phyloP scores from a whole-genome alignment of 2,888 invertebrate species.

The Caenorhabditis doughertyi region DNA sequence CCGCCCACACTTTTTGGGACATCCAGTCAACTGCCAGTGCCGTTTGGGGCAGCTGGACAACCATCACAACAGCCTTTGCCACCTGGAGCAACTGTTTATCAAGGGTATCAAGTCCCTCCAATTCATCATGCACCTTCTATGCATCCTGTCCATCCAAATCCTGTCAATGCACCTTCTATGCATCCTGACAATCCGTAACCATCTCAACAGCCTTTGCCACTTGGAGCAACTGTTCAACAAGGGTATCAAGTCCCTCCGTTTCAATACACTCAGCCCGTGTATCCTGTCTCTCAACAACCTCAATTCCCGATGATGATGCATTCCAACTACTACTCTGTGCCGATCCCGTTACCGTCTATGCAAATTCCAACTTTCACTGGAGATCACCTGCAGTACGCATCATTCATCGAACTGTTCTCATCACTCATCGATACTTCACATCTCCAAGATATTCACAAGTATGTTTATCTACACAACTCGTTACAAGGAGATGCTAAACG shows the following conservation, averaged over 20 bases:
- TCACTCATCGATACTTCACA: slow-evolving; percentile 1
- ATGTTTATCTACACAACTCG: background rate
- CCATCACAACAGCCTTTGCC: background rate
- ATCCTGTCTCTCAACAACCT: background rate
- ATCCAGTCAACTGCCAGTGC: background rate
- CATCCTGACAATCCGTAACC: too few species aligned
- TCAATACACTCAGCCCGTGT: too few species aligned
- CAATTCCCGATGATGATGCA: too few species aligned
- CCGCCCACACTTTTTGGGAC: too few species aligned
- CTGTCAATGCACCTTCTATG: too few species aligned
- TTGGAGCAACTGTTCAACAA: too few species aligned
- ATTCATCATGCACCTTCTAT: too few species aligned
- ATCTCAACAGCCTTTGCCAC: too few species aligned
- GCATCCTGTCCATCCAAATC: too few species aligned
- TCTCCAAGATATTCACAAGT: background rate
- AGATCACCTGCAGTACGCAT: background rate
- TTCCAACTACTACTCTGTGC: background rate
- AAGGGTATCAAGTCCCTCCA: too few species aligned
- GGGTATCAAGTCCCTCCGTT: too few species aligned
- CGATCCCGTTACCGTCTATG: background rate
- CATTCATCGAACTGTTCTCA: slow-evolving; percentile 14
- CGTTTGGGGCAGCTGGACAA: background rate
- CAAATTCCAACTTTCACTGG: background rate
- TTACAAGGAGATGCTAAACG: background rate
- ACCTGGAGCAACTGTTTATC: too few species aligned